Base-by-base conservation (phyloP, 2,888 invertebrate species). In the Ormyrus nitidulus region DNA sequence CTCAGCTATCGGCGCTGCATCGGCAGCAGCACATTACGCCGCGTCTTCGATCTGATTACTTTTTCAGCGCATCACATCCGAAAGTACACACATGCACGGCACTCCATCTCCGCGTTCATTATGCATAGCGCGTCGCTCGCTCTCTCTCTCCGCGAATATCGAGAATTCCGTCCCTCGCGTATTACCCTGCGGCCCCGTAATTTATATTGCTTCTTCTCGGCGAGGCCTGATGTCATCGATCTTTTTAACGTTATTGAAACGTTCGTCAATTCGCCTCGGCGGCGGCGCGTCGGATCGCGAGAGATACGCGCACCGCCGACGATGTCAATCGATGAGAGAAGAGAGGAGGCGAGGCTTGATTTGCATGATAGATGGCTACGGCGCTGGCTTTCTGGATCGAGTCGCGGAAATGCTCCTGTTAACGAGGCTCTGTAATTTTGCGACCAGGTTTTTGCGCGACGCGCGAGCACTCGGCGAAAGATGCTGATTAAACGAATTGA, bases 281-380 rank as follows among this genome's bases (percentile, higher is more conserved):
- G 7, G 19, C 19, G 34, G 10, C 51, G 34, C 34, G 34, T 34
- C 34, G 34, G 34, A 34, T 4, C 2, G 34, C 34, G 34, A 34
- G 34, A 34, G 34, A 34, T 34, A 0, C 34, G 34, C 34, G 6
- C n/a, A 13, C 9, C 19, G 44, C 59, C 62, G 62, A 62, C 76
- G 49, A 69, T 70, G 64, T 62, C 44, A 65, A 71, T 77, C 59
- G 58, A 69, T 53, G 13, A 62, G 44, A 48, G 59, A 11, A 8
- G 13, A 34, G 34, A 34, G 34, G 34, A 34, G 34, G 34, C 2
- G 34, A 34, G 34, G 58, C 19, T 58, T 74, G 69, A 79, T 79
- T 79, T 74, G 69, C 79, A 79, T 79, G 74, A 79, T 79, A 62
- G 72, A 73, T 74, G 69, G 59, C 19, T 64, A 68, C 61, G 44